Percentiles rank a stretch among this genome's conserved stretches.
These are phyloP conservation scores for Dryocosmus kuriphilus DNA, from an alignment of 2,888 invertebrate species.

Conservation along the genomic window DNA sequence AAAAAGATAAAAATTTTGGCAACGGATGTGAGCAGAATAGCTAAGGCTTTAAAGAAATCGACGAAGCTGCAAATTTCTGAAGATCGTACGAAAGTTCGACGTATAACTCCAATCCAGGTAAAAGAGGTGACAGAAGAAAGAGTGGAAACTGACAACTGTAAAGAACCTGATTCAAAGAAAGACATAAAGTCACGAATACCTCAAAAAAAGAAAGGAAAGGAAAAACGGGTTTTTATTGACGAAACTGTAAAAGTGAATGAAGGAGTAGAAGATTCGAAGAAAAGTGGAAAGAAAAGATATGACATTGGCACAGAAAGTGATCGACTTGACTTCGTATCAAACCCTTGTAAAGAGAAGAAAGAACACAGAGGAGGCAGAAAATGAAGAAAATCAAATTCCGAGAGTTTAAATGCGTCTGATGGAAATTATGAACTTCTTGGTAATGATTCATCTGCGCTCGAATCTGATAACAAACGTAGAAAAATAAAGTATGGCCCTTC, in stretches of 20 bases:
- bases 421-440: slow-evolving; percentile 4
- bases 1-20: too few species aligned
- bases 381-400: slow-evolving; percentile 44
- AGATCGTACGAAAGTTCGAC: too few species aligned
- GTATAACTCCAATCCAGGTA: too few species aligned
- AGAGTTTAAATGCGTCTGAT: slow-evolving; percentile 16
- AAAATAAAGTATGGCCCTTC: slow-evolving; percentile 1
- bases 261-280: not conserved
- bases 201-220: slow-evolving; percentile 40
- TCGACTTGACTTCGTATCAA: slow-evolving; percentile 12
- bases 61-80: too few species aligned
- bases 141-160: not conserved
- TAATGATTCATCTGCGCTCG: not conserved
- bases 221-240: slow-evolving; percentile 24
- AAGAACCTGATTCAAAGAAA: not conserved
- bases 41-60: too few species aligned
- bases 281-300: slow-evolving; percentile 8
- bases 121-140: not conserved
- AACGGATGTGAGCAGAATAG: too few species aligned
- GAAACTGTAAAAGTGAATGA: slow-evolving; percentile 6
- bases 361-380: slow-evolving; percentile 44
- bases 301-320: slow-evolving; percentile 31
- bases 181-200: not conserved
- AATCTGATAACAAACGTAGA: slow-evolving; percentile 14
- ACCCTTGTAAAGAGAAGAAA: slow-evolving; percentile 24